These are phyloP conservation scores for Drosophila melanocephala DNA, from an alignment of 2,888 invertebrate species.

Conservation along the genomic window DNA sequence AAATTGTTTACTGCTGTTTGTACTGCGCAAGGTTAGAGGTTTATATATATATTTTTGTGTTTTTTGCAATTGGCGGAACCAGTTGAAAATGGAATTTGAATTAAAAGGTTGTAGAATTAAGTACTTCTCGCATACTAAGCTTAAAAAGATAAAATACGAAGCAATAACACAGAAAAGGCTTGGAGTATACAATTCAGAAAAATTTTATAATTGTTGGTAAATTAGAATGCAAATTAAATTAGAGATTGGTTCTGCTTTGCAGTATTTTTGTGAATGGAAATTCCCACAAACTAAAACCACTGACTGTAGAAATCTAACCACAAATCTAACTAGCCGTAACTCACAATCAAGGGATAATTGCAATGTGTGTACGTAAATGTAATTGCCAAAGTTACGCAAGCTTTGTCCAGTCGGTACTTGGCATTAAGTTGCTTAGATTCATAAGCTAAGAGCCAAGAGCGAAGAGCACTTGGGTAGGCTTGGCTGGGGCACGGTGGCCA, in stretches of 20 bases:
- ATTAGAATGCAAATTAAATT: background rate
- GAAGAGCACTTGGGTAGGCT: background rate
- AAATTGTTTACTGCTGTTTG: background rate
- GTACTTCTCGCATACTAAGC: background rate
- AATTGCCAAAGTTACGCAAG: conserved; percentile 29
- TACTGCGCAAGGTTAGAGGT: background rate
- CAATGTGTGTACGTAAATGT: background rate
- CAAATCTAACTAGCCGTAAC: conserved; percentile 5
- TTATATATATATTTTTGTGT: background rate
- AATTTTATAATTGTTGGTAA: background rate
- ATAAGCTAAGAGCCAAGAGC: background rate
- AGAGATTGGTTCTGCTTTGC: background rate
- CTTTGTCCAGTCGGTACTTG: conserved; percentile 1
- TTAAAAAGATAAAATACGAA: background rate
- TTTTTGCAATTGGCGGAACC: background rate
- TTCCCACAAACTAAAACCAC: conserved; percentile 1
- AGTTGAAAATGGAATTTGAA: background rate
- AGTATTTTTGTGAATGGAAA: background rate
- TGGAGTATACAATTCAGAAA: background rate
- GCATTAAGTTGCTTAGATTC: conserved; percentile 2
- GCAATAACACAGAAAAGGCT: background rate
- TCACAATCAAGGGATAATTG: conserved; percentile 22
- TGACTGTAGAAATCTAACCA: background rate
- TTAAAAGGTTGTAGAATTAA: background rate
- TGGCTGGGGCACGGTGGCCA: conserved; percentile 2